Evolutionary conservation across 2,113 vertebrate species (phyloP).

Genomic region (rabbit (Oryctolagus cuniculus)): mOryCun1.1 NC_091439.1:45144501-45145000

Average conservation of each 20-base stretch:
- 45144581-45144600: too few relatives aligned
- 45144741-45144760: not conserved
- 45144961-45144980: not conserved
- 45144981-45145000: not conserved
- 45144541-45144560: too few relatives aligned
- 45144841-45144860: not conserved
- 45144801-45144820: slow-evolving; percentile 48
- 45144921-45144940: not conserved
- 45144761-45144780: not conserved
- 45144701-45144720: too few relatives aligned
- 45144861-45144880: not conserved
- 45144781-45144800: not conserved
- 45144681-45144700: too few relatives aligned
- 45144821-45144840: slow-evolving; percentile 31
- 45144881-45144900: not conserved
- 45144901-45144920: not conserved
- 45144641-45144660: too few relatives aligned
- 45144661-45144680: too few relatives aligned
- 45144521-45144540: too few relatives aligned
- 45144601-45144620: too few relatives aligned
- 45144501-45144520: too few relatives aligned
- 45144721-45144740: too few relatives aligned
- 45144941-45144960: not conserved
- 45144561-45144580: too few relatives aligned
- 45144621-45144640: too few relatives aligned